A percentile compares a stretch with the other conserved stretches of the same genome.
Conservation (phyloP, 2,888 invertebrate species). For the Lycocerus yunnanus region DNA sequence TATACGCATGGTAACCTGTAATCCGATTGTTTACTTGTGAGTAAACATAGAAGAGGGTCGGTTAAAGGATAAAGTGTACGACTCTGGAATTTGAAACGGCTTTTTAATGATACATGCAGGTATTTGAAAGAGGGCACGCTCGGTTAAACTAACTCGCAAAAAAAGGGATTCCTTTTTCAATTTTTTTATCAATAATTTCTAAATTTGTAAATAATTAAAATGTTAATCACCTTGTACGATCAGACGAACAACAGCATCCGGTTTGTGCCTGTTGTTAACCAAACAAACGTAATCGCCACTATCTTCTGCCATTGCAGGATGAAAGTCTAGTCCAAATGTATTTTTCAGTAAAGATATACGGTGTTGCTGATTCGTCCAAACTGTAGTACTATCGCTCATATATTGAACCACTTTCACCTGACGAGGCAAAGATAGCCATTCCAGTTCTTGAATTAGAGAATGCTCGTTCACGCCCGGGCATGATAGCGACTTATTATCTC, state of each 20-base stretch:
- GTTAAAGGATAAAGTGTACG: slow-evolving; percentile 32
- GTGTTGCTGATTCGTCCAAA: slow-evolving; percentile 57
- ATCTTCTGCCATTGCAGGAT: slow-evolving; percentile 66
- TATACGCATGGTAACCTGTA: slow-evolving; percentile 36
- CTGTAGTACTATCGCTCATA: slow-evolving; percentile 59
- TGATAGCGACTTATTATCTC: slow-evolving; percentile 66
- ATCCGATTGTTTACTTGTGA: slow-evolving; percentile 41
- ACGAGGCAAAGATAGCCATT: slow-evolving; percentile 59
- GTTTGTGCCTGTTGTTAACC: slow-evolving; percentile 69
- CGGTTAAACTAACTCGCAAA: neutral
- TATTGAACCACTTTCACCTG: slow-evolving; percentile 60
- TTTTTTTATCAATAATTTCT: neutral
- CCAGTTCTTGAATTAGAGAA: slow-evolving; percentile 66
- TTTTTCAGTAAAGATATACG: slow-evolving; percentile 64
- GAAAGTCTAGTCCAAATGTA: slow-evolving; percentile 66
- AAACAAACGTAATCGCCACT: slow-evolving; percentile 71
- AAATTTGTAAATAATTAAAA: slow-evolving; percentile 3
- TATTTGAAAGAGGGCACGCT: slow-evolving; percentile 31
- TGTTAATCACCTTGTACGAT: slow-evolving; percentile 65
- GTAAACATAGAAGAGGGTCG: slow-evolving; percentile 39
- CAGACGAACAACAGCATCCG: slow-evolving; percentile 68
- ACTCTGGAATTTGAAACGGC: slow-evolving; percentile 35
- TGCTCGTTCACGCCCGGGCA: slow-evolving; percentile 73
- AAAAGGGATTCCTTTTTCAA: neutral
- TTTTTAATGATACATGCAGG: slow-evolving; percentile 39